Evolutionary conservation across 1,140 invertebrate genomes (phyloP), one percentile per base, ranked within the genome.

Genomic region (Trichonephila inaurata): DNA sequence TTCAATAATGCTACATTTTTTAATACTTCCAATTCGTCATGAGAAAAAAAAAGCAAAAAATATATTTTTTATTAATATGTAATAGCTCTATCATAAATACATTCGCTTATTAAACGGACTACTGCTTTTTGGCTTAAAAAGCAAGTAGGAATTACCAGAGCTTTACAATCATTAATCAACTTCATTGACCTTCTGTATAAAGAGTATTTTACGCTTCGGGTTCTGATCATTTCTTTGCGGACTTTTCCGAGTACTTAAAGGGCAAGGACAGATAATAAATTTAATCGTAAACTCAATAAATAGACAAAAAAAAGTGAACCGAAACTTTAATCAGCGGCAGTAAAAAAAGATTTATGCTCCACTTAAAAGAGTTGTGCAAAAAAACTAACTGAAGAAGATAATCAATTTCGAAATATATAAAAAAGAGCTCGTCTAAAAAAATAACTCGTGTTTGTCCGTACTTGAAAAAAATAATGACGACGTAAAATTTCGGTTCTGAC

Each of bases 391-490:
- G 28, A 51, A 69, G 61, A 89, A 89, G 44, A 77, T 60, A 77
- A 69, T 89, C 69, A 72, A 69, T 89, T 77, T 72, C 40, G 8
- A 6, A 72, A 16, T 77, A 14, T 61, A 60, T 14, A 89, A 28
- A 28, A 91, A 91, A 89, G 33, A 82, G 0, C 24, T 12, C 28
- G 18, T 2, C 60, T 61, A 61, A 92, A 92, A 92, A 86, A 92
- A 28, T 21, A n/a, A 60, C 58, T 61, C 33, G 21, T 87, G 51
- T 72, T 66, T 83, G 64, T 28, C 91, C 58, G 77, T 62, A 77
- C 61, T 87, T 87, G 7, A 40, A 92, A 85, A 92, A 92, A 92
- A 85, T 85, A 85, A 82, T 77, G 21, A 44, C 24, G 24, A 44
- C 21, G 66, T 66, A 24, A 21, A 62, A 87, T 40, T 87, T 33